Base-by-base conservation (phyloP, 2,797 vertebrate species). In the Gymnothorax javanicus region DNA sequence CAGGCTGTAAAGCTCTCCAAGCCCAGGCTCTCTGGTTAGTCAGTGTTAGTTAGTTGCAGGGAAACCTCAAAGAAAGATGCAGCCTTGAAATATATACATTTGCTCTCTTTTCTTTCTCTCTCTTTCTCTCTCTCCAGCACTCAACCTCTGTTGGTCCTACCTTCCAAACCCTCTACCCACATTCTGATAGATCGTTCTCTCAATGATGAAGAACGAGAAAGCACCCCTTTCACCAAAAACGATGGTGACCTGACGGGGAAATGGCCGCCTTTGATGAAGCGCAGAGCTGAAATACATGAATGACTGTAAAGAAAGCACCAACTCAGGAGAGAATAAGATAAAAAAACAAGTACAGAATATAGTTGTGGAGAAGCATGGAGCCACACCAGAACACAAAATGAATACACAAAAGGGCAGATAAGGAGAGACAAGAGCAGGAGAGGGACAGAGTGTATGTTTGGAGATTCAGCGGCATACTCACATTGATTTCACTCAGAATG, bases 401-500 rank as follows among this genome's bases (percentile, higher is more conserved):
- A 87, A 83, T 56, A 89, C 58, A 91, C 87, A 88, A 91, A 89
- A 90, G 86, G 67, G 87, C 84, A 84, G 89, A 89, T 87, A 91
- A 88, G 71, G 85, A 85, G 83, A 88, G 85, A 67, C 81, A 82
- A 89, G 86, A 90, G 69, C 75, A 91, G 91, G 90, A 90, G 91
- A 90, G 91, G 91, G 86, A 90, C 73, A 89, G 83, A 89, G 77
- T 94, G 83, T 84, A 52, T 87, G 82, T 71, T 87, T 91, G 90
- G 91, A 92, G 89, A 88, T 92, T 91, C 92, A 93, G 92, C 94
- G 93, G 96, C 93, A 95, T 99, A 99, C 98, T 99, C 98, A 99
- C 99, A 98, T 99, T 99, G 96, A 98, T 99, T 94, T 99, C 99
- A 99, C 98, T 99, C 96, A 99, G 98, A 98, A 99, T 99, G 98